Base-by-base conservation (phyloP, 2,113 vertebrate genomes). In the Sinocyclocheilus anophthalmus region DNA sequence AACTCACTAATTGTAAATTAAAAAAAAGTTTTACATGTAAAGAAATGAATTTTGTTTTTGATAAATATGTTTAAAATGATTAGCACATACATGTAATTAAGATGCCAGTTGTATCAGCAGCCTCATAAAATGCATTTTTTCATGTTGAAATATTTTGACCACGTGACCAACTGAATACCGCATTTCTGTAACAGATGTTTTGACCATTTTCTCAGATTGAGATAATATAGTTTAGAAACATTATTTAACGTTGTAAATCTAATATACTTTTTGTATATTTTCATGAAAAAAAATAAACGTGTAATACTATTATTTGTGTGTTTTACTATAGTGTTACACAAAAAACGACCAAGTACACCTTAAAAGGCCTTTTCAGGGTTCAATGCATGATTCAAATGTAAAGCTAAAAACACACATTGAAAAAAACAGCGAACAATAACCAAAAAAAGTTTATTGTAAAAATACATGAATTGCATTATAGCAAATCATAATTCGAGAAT, bases 371-470 rank as follows among this genome's bases (percentile, higher is more conserved):
- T 14, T 33, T 30, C 6, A 33, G 24, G n/a, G 20, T 26, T 14
- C 22, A 45, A 76, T 75, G 11, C 12, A 76, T 76, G n/a, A 50
- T 57, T 12, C 55, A 76, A 59, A 42, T 30, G 33, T 22, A 42
- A 67, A 50, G 22, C 24, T 65, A 65, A 69, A 33, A 69, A 10
- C 39, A 65, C 42, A 33, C 1, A 24, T 4, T 42, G 0, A 70
- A 26, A 14, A 24, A 75, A 72, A 53, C 45, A 48, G 9, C 13
- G 2, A 16, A 55, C 7, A 65, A 65, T 18, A 55, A 75, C 12
- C 30, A 42, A 89, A 90, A 83, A 70, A 48, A 59, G 30, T 89
- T 90, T 90, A 90, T 88, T 90, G 83, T 81, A 85, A 84, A 83
- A 80, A 82, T 73, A 69, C 4, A 78, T 16, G 10, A 13, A 24